Evolutionary conservation across 2,797 vertebrate genomes (phyloP), one percentile per base, ranked within the genome.

Genomic region (Channa striata): DNA sequence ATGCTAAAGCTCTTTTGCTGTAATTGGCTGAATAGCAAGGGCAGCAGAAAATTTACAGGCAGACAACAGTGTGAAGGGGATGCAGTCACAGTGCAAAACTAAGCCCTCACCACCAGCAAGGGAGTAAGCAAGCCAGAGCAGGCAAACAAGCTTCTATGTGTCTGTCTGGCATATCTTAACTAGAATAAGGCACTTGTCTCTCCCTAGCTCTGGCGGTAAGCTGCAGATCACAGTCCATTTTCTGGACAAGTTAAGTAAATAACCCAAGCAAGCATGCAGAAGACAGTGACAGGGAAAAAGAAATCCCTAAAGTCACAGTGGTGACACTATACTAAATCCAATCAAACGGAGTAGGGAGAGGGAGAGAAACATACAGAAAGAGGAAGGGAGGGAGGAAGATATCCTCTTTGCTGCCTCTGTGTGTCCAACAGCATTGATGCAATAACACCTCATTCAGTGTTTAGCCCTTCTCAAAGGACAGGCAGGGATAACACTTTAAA

Each of bases 21-120:
- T 95, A 95, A 95, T 95, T 95, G 94, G 92, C 91, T 93, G 92
- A 95, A 95, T 89, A 94, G 94, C 95, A 95, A 95, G 89, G 93
- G 88, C 94, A 95, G 94, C 94, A 95, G 91, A 95, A 95, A 94
- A 95, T 94, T 90, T 95, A 93, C 93, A 93, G 93, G 92, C 90
- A 92, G 92, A 93, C 90, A 91, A 93, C 91, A 93, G 93, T 95
- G 95, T 95, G 94, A 95, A 95, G 94, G 95, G 93, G 95, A 95
- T 92, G 93, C 91, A 93, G 95, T 95, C 94, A 95, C 90, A 78
- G 92, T 73, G 78, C 83, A 87, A 87, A 92, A 89, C 84, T 77
- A 91, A 91, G 86, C 77, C 87, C 83, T 89, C 85, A 87, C 88
- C 81, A 82, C 82, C 82, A 77, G 77, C 75, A 17, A 84, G 83